Base-by-base conservation (phyloP, 2,888 invertebrate species). In the Eudasyphora cyanicolor region DNA sequence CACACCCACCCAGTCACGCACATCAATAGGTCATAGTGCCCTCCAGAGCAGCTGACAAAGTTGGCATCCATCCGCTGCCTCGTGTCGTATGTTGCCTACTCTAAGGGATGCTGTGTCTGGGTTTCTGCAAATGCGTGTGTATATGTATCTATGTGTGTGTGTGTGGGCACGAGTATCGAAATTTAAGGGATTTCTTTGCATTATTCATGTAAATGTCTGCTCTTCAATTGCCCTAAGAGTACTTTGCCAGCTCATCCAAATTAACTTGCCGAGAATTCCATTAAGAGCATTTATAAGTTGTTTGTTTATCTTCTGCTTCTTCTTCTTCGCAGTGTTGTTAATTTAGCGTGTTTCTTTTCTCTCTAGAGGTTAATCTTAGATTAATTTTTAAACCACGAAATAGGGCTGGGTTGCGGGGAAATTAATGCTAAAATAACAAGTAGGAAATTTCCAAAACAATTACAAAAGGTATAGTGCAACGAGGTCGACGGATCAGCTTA, bases 221-320 rank as follows among this genome's bases (percentile, higher is more conserved):
- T 67, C 67, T 67, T 67, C 24, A 67, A 67, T 38, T 67, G 67
- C 24, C 67, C 3, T 29, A 67, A 67, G 67, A 67, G 67, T 21
- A 67, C 24, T 67, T 67, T 42, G 60, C 19, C 42, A 21, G 67
- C 38, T 67, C 35, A 67, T 24, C 21, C 67, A 21, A 67, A 67
- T 42, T 67, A 42, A 67, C 67, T 19, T 24, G 42, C 27, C 38
- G 21, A 64, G 64, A 12, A 10, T 12, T 42, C 10, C n/a, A 67
- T 42, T 38, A 67, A 67, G 67, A 42, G 38, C 24, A 42, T 67
- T 67, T 67, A 21, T 12, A 42, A 12, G n/a, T 42, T 67, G 21
- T 42, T 42, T 42, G 14, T n/a, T 42, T 67, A n/a, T n/a, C n/a
- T n/a, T n/a, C n/a, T n/a, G n/a, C n/a, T n/a, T n/a, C n/a, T n/a